Evolutionary conservation across 2,113 vertebrate genomes (phyloP).

Genomic region (Hiodon tergisus): DNA sequence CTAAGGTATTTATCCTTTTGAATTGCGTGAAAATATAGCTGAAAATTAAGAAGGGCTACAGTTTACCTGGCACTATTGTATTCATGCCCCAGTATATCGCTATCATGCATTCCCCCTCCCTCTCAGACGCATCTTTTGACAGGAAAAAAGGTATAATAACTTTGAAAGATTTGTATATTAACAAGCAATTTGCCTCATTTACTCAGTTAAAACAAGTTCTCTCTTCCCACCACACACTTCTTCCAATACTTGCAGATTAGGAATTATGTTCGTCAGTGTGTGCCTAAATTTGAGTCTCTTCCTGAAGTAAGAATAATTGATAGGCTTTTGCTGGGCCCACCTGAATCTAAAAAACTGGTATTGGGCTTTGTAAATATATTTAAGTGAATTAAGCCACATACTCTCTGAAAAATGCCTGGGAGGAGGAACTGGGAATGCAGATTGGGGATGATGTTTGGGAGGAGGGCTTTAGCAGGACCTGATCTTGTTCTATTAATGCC

Average conservation of each 20-base stretch:
- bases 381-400: background rate
- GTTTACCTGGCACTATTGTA: background rate
- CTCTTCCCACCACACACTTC: background rate
- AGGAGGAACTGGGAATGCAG: background rate
- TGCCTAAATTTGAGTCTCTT: background rate
- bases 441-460: slow-evolving; percentile 11
- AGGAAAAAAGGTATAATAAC: background rate
- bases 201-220: slow-evolving; percentile 3
- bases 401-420: background rate
- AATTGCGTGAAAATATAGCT: background rate
- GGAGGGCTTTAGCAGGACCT: background rate
- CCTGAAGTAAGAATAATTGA: background rate
- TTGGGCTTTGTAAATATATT: background rate
- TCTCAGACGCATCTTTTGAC: background rate
- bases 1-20: background rate
- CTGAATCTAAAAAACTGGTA: background rate
- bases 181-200: slow-evolving; percentile 18
- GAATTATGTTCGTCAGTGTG: background rate
- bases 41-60: background rate
- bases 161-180: slow-evolving; percentile 9
- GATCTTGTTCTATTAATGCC: slow-evolving; percentile 16
- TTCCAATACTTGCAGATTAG: slow-evolving; percentile 9
- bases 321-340: background rate
- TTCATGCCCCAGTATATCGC: no score
- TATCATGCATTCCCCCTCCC: background rate